Evolutionary conservation across 2,888 invertebrate genomes (phyloP), one percentile per base, ranked within the genome.

Genomic region (Drosophila maculinotata): DNA sequence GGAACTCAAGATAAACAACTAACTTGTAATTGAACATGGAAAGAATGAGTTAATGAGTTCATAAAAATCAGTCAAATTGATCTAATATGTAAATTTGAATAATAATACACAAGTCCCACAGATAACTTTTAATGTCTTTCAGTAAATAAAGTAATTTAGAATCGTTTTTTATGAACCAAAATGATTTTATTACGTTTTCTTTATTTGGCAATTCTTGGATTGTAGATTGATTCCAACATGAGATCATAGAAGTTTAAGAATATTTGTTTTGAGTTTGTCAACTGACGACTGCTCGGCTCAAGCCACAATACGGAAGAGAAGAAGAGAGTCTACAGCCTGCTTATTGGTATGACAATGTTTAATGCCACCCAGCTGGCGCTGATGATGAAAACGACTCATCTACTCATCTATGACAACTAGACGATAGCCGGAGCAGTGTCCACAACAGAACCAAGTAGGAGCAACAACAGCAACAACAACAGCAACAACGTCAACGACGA

Each of bases 311-410:
- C n/a, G 47, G 49, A 51, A 47, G 56, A 51, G 45, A 25, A 33
- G 30, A 33, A 33, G 30, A n/a, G 9, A 17, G 23, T 15, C 39
- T 7, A 9, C n/a, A 12, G 38, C 26, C 12, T 25, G 39, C 70
- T 76, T 52, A 71, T 71, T 71, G 57, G 58, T 64, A 23, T 52
- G 76, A 30, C 63, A 54, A 39, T 58, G 65, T 63, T 70, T 30
- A 44, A 59, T 72, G 72, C 72, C 72, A 73, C 72, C 72, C 73
- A 76, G 20, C 20, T 20, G 64, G 28, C 33, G 44, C 42, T 60
- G 53, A 30, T 60, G 53, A 30, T 47, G 51, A 54, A 38, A 41
- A 38, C 23, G 26, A 41, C 52, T 36, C 44, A 33, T 39, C 35
- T 51, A 47, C 52, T 20, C 51, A 30, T 20, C 48, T 38, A 31